Evolutionary conservation across 2,888 invertebrate species (phyloP), one percentile per base, ranked within the genome.

Genomic region (Brachyptera risi): DNA sequence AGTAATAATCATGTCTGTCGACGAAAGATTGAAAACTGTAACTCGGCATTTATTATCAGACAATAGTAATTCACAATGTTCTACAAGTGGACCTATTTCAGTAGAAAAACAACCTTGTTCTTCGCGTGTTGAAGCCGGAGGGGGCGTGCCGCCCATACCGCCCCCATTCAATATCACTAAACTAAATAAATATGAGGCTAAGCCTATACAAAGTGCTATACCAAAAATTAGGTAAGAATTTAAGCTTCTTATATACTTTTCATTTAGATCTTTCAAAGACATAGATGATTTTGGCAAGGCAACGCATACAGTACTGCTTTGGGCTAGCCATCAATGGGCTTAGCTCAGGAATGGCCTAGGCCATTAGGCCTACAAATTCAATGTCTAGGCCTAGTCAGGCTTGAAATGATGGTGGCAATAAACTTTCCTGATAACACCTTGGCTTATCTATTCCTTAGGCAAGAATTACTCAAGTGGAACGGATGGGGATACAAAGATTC

Each of bases 401-500:
- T n/a, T n/a, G n/a, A n/a, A n/a, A n/a, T n/a, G n/a, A 35, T 7
- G 35, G 17, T 23, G 9, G 26, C 27, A 15, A 13, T 54, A 17
- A 37, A n/a, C 19, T 37, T 17, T 3, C 17, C 23, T 11, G 38
- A 37, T 57, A 57, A 37, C n/a, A 27, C 50, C 31, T 38, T 56
- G n/a, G 15, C 61, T 64, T 65, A n/a, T 64, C 60, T 67, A 60
- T 60, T 61, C 79, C 79, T 61, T 79, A 96, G 96, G 70, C 93
- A 96, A 76, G 89, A 95, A 58, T 75, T 92, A 35, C 78, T 98
- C 56, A 97, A 96, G 79, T 98, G 98, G 98, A 96, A 97, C 78
- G 99, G 99, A 21, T 99, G 99, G 99, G 99, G 99, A n/a, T 99
- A 97, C 80, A 90, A 88, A 67, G 97, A 98, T 76, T 93, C 96